These are phyloP conservation scores for Ceraclea dissimilis DNA, from an alignment of 2,888 invertebrate species.

Conservation along the genomic window DNA sequence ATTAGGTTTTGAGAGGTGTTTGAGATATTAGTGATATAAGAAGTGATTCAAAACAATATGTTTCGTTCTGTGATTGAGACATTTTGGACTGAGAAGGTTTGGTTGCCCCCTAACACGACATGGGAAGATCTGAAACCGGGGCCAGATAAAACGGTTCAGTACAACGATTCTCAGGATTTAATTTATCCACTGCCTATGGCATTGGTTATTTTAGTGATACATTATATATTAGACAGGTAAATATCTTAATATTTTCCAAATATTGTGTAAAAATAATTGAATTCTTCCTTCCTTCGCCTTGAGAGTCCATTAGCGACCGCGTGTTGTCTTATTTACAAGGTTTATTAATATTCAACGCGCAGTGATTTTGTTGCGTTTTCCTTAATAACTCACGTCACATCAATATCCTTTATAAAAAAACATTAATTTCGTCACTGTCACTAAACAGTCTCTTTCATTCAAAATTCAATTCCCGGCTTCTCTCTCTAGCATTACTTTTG, in stretches of 20 bases:
- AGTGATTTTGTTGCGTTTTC: too few relatives aligned
- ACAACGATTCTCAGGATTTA: slow-evolving; percentile 73
- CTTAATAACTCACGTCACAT: too few relatives aligned
- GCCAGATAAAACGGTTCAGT: slow-evolving; percentile 59
- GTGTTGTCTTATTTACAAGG: slow-evolving; percentile 4
- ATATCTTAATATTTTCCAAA: slow-evolving; percentile 31
- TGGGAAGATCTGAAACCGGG: slow-evolving; percentile 82
- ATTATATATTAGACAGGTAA: slow-evolving; percentile 81
- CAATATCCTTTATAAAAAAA: too few relatives aligned
- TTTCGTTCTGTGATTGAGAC: slow-evolving; percentile 42
- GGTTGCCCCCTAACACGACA: slow-evolving; percentile 87
- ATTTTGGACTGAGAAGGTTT: slow-evolving; percentile 80
- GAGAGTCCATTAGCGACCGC: background rate
- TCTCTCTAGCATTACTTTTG: background rate
- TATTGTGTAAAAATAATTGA: too few relatives aligned
- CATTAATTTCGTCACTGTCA: too few relatives aligned
- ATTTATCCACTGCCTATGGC: slow-evolving; percentile 77
- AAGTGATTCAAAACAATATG: slow-evolving; percentile 31
- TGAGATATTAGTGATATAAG: slow-evolving; percentile 7
- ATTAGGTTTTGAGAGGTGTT: too few relatives aligned
- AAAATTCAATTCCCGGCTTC: slow-evolving; percentile 29
- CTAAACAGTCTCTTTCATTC: too few relatives aligned
- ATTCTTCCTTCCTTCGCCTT: too few relatives aligned
- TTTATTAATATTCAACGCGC: too few relatives aligned
- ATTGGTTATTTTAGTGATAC: slow-evolving; percentile 62